Conservation (phyloP, 2,113 vertebrate genomes). For the Bungarus multicinctus region DNA sequence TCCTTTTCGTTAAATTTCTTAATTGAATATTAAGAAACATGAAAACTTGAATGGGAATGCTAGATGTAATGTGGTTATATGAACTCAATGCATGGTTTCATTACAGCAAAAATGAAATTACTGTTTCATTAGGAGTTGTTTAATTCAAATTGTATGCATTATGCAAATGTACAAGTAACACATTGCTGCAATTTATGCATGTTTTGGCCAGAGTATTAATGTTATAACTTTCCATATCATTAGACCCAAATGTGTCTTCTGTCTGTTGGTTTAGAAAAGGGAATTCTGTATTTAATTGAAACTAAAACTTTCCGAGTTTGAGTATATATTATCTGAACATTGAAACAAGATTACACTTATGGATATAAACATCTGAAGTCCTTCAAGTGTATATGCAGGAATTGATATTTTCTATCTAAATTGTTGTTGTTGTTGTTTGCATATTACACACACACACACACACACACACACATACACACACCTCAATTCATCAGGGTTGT, state of each 20-base stretch:
- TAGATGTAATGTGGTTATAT: slow-evolving; percentile 11
- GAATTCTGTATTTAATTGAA: not conserved
- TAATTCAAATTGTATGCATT: slow-evolving; percentile 46
- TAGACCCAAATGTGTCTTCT: not conserved
- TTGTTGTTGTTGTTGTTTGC: not conserved
- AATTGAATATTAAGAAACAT: slow-evolving; percentile 17
- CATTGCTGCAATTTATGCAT: slow-evolving; percentile 12
- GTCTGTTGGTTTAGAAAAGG: not conserved
- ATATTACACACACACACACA: not conserved
- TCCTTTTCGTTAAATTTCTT: not conserved
- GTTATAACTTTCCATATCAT: not conserved
- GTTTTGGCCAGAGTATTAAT: slow-evolving; percentile 25
- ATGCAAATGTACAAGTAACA: slow-evolving; percentile 41
- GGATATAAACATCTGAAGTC: not conserved
- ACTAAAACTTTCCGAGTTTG: not conserved
- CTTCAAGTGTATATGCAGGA: too few species aligned
- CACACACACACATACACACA: not conserved
- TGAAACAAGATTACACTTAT: not conserved
- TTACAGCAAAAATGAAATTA: slow-evolving; percentile 36
- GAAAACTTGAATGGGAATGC: slow-evolving; percentile 21
- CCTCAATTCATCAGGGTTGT: not conserved
- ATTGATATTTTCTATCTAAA: not conserved
- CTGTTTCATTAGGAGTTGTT: slow-evolving; percentile 30
- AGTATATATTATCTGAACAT: not conserved
- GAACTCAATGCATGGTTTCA: slow-evolving; percentile 35